These are phyloP conservation scores for Xylota segnis DNA, from an alignment of 2,888 invertebrate genomes.

Conservation along the genomic window DNA sequence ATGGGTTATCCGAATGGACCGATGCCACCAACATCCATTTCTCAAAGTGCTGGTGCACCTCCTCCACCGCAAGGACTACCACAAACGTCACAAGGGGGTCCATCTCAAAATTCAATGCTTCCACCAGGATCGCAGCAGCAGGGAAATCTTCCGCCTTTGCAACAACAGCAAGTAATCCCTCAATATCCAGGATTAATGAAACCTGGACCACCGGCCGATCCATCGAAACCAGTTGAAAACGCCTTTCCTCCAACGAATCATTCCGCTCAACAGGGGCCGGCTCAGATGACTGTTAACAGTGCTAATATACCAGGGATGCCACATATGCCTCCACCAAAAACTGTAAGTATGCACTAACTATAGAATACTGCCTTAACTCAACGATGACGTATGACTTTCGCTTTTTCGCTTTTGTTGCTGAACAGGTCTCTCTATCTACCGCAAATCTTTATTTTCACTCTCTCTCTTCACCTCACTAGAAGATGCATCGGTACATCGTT, in stretches of 20 bases:
- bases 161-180: constrained; percentile 25
- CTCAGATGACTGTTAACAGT: constrained; percentile 82
- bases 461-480: too few relatives aligned
- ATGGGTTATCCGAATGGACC: constrained; percentile 64
- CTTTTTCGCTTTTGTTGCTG: too few relatives aligned
- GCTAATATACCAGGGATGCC: constrained; percentile 81
- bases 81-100: constrained; percentile 53
- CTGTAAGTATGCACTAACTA: constrained; percentile 53
- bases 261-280: constrained; percentile 78
- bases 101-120: constrained; percentile 56
- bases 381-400: too few relatives aligned
- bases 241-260: constrained; percentile 77
- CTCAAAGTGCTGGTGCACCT: constrained; percentile 46
- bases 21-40: constrained; percentile 69
- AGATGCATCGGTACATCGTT: too few relatives aligned
- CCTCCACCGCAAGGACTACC: constrained; percentile 49
- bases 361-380: not conserved
- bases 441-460: too few relatives aligned
- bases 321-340: constrained; percentile 82
- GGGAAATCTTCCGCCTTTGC: constrained; percentile 77
- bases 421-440: too few relatives aligned
- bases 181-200: constrained; percentile 79
- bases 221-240: constrained; percentile 58
- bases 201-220: constrained; percentile 67
- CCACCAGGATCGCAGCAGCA: constrained; percentile 72